phyloP scores from a whole-genome alignment of 2,797 vertebrate genomes.

The Tenualosa ilisha region DNA sequence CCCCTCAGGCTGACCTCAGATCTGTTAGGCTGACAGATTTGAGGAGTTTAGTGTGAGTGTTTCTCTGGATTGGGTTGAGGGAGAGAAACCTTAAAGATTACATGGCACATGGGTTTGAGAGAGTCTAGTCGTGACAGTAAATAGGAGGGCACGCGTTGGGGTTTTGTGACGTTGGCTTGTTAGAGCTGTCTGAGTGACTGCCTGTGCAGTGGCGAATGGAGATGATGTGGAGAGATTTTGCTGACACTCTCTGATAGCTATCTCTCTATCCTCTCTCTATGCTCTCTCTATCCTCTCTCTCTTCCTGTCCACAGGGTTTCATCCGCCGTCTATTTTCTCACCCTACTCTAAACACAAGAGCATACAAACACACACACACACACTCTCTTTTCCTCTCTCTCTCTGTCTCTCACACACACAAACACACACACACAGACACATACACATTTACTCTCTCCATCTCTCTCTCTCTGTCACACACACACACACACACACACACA shows the following conservation, averaged over 20 bases:
- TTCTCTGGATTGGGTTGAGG: neutral
- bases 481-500: too few relatives aligned
- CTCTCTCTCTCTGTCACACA: too few relatives aligned
- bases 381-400: too few relatives aligned
- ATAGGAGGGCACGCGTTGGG: neutral
- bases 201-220: neutral
- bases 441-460: too few relatives aligned
- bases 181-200: neutral
- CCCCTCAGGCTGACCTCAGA: neutral
- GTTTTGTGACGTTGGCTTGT: neutral
- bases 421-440: too few relatives aligned
- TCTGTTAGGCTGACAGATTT: neutral
- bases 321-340: neutral
- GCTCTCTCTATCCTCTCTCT: neutral
- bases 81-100: neutral
- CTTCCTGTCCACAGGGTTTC: neutral
- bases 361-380: neutral
- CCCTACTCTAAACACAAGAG: neutral
- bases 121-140: neutral
- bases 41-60: neutral
- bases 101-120: neutral
- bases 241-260: neutral
- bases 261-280: neutral
- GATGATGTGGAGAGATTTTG: neutral
- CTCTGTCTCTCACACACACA: too few relatives aligned